Base-by-base conservation (phyloP, 2,888 invertebrate genomes). In the Conomelus anceps region DNA sequence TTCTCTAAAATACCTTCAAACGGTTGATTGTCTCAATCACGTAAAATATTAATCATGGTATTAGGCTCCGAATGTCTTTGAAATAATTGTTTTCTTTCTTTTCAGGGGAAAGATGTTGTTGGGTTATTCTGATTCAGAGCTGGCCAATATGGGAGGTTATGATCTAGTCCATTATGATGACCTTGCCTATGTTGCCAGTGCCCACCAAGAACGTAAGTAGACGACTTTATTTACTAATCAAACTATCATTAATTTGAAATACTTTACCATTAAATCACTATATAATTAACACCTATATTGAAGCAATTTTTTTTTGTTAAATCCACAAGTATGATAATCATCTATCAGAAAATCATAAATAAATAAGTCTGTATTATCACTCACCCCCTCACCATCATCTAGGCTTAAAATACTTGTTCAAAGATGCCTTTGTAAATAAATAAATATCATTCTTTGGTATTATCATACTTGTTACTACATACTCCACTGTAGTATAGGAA, bases 151-250 rank as follows among this genome's bases (percentile, higher is more conserved):
- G 95, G 98, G 99, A n/a, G 99, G 99, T 90, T 99, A 99, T 93
- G 98, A 98, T 94, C 95, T 99, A 92, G 98, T 99, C 91, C 99
- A 99, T 94, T 99, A 98, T 92, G 99, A 99, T 92, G 99, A 99
- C 94, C 95, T 99, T 91, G 97, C 98, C 0, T 99, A 99, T 93
- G 98, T 99, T 87, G 98, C 99, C 26, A 98, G 98, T 92, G 99
- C 99, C 91, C 99, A 99, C 94, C 99, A 99, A 95, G 99, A 99
- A 96, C 95, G 99, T 99, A 95, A 97, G 98, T 94, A 23, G 20
- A 41, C 87, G 24, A 9, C 4, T 22, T 89, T 41, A 63, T 23
- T 23, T 24, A n/a, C 24, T 87, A 7, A 17, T 13, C 13, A 24
- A 20, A 22, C 11, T n/a, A n/a, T n/a, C n/a, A n/a, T n/a, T n/a